Base-by-base conservation (phyloP, 2,113 vertebrate genomes). In the Lathamus discolor region DNA sequence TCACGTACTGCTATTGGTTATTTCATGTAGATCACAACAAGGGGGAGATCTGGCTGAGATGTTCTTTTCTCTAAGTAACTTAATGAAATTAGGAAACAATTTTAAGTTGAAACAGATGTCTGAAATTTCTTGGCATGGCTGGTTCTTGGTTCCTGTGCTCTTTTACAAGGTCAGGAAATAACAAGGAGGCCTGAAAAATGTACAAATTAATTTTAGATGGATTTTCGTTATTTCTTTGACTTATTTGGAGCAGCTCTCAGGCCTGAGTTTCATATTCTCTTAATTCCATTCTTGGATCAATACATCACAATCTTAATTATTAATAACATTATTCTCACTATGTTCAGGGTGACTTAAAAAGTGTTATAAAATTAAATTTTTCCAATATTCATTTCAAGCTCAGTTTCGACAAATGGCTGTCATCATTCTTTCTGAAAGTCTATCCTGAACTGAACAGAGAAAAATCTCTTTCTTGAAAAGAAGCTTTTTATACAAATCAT, bases 21-120 rank as follows among this genome's bases (percentile, higher is more conserved):
- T 75, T 78, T 75, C 66, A 62, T 0, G 0, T 10, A 78, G 77
- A 88, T 92, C 83, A 72, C 46, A 89, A 78, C 35, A 67, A 0
- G 3, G 33, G 35, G 48, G 44, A 67, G 52, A 86, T 49, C 27
- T 7, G 8, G 18, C 39, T 76, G 74, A 88, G 69, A 76, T 89
- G n/a, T 86, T 81, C 37, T 77, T 49, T 88, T 66, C 77, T 92
- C 13, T 49, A 57, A 79, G 90, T 86, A 91, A 92, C 37, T 9
- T 77, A n/a, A 91, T 68, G 79, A 90, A 96, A 93, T 55, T 46
- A 77, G 31, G 88, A 93, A 86, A 90, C n/a, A 66, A 70, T 88
- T 90, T 95, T 93, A 93, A 92, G 54, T 70, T 75, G 83, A 96
- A 96, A 68, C 93, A 94, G 76, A 94, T 95, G 92, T 54, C 68